Percentiles rank a stretch among this genome's conserved stretches.
phyloP scores from a whole-genome alignment of 2,888 invertebrate genomes.

The Parascotia fuliginaria region DNA sequence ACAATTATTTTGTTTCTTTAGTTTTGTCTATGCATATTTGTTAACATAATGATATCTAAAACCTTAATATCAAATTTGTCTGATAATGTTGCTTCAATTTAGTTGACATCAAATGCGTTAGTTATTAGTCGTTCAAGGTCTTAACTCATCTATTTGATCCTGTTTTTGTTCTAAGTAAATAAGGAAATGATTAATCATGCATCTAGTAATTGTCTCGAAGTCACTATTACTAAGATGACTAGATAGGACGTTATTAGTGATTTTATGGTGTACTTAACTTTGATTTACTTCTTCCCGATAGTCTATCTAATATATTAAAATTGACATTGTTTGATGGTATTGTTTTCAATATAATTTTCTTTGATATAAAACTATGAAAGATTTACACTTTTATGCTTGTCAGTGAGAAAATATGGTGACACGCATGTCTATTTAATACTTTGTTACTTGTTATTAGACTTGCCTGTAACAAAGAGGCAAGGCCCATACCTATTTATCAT shows the following conservation, averaged over 20 bases:
- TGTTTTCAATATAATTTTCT: conserved; percentile 34
- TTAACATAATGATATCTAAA: no score
- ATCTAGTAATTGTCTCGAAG: conserved; percentile 40
- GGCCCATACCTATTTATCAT: no score
- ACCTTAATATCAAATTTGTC: no score
- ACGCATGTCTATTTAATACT: no score
- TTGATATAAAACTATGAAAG: background rate
- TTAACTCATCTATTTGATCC: conserved; percentile 37
- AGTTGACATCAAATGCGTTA: conserved; percentile 39
- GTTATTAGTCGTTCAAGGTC: conserved; percentile 35
- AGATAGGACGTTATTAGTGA: conserved; percentile 40
- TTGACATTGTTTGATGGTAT: conserved; percentile 29
- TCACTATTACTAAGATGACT: conserved; percentile 35
- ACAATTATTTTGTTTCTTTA: no score
- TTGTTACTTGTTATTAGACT: no score
- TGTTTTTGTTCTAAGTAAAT: conserved; percentile 46
- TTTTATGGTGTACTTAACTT: conserved; percentile 45
- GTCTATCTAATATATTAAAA: conserved; percentile 30
- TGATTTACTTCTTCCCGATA: conserved; percentile 46
- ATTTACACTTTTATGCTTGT: background rate
- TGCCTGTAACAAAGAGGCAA: no score
- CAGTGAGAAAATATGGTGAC: background rate
- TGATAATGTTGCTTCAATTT: conserved; percentile 17
- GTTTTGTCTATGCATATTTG: no score
- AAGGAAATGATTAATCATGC: conserved; percentile 51